These are phyloP conservation scores for Eclectus roratus DNA, from an alignment of 2,113 vertebrate genomes.

Conservation along the genomic window DNA sequence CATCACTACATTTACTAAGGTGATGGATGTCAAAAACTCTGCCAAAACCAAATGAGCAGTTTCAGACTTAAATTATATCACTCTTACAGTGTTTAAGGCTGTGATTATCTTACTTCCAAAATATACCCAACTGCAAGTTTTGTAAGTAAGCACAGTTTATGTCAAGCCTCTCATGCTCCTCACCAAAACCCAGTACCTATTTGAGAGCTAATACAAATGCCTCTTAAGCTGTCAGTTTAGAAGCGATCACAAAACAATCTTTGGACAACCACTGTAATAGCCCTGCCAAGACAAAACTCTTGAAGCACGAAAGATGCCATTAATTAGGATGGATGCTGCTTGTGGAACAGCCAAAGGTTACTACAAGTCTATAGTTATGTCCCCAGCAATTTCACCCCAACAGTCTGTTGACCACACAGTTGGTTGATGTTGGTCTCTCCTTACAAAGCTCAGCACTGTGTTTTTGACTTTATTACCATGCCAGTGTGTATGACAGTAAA, in stretches of 20 bases:
- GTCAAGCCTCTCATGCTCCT: not conserved
- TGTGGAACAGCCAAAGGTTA: slow-evolving; percentile 9
- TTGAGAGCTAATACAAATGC: not conserved
- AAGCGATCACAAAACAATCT: not conserved
- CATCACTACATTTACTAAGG: not conserved
- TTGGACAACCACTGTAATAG: not conserved
- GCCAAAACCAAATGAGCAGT: not conserved
- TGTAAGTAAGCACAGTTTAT: not conserved
- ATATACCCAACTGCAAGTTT: not conserved
- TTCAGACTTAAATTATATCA: not conserved
- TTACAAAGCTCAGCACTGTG: not conserved
- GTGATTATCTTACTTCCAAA: not conserved
- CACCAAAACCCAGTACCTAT: not conserved
- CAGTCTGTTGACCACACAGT: not conserved
- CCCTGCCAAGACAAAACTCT: slow-evolving; percentile 24
- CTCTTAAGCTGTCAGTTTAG: not conserved
- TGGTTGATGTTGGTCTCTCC: not conserved
- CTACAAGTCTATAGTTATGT: slow-evolving; percentile 25
- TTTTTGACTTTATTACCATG: not conserved
- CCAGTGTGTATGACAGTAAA: not conserved
- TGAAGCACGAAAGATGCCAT: not conserved
- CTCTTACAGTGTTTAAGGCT: not conserved
- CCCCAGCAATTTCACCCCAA: not conserved
- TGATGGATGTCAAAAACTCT: not conserved
- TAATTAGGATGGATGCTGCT: not conserved